Percentiles rank a stretch among this genome's conserved stretches.
phyloP scores from a whole-genome alignment of 2,797 vertebrate genomes.

The Leptatherina wallacei region DNA sequence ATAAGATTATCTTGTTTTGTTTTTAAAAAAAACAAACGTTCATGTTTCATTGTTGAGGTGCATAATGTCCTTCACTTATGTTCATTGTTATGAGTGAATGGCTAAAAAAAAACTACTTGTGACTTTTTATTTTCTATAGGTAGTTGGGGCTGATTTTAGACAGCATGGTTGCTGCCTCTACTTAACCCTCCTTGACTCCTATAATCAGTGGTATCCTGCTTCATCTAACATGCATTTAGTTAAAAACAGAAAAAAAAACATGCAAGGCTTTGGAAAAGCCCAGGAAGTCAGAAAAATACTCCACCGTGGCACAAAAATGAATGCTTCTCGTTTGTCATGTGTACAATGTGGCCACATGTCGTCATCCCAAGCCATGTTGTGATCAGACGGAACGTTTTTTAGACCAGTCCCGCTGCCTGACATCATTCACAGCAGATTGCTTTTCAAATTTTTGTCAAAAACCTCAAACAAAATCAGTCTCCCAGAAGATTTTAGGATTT shows the following conservation, averaged over 20 bases:
- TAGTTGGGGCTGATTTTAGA: not conserved
- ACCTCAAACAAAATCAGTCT: not conserved
- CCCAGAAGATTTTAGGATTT: not conserved
- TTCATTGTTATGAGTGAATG: not conserved
- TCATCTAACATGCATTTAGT: not conserved
- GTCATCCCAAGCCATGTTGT: conserved; percentile 37
- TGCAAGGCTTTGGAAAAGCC: not conserved
- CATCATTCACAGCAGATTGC: not conserved
- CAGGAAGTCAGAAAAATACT: not conserved
- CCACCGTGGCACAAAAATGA: not conserved
- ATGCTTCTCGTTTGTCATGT: conserved; percentile 11
- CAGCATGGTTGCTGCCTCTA: not conserved
- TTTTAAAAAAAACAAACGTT: too few relatives aligned
- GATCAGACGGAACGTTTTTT: conserved; percentile 40
- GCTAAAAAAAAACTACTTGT: not conserved
- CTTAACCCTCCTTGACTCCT: not conserved
- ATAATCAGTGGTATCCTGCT: not conserved
- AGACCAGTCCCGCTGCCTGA: conserved; percentile 17
- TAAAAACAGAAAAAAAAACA: not conserved
- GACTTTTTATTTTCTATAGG: not conserved
- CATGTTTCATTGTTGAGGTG: too few relatives aligned
- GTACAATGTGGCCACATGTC: conserved; percentile 3
- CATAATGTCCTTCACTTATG: too few relatives aligned
- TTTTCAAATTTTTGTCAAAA: not conserved
- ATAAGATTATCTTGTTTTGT: not conserved